Evolutionary conservation across 2,888 invertebrate species (phyloP), one percentile per base, ranked within the genome.

Genomic region (Nezara viridula): DNA sequence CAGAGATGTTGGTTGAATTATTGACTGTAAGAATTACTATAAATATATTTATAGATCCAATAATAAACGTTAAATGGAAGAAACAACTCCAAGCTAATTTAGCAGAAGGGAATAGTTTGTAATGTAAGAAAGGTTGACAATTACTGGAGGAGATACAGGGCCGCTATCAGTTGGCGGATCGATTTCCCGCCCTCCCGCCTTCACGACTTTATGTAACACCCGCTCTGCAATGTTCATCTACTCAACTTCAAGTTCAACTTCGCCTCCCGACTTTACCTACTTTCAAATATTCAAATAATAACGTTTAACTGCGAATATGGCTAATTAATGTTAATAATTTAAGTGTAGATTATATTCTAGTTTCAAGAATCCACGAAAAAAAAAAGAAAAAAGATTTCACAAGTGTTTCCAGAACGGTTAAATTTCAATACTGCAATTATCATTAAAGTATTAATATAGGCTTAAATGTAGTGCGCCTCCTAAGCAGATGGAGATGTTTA

Each of bases 161-260:
- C 32, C 32, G 81, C 24, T 81, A 81, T 81, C 81, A 81, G 40
- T n/a, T 44, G 24, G 12, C 24, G 44, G 44, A 81, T 81, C 81
- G 81, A 81, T 81, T 81, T 81, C 44, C 81, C 81, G 32, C 81
- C 12, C 44, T 6, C 16, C 81, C 14, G 81, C 3, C 81, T 81
- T 81, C 81, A 81, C 44, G 44, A 81, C 81, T 81, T 81, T 81
- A 81, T 81, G 81, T 81, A 44, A 81, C 81, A 81, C 44, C 66
- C 16, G 32, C 32, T 19, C 66, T 7, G 32, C 19, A 32, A 14
- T 66, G 66, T 60, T 60, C 60, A 60, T 55, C 55, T n/a, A 55
- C 60, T 60, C 60, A 10, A 60, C 60, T 60, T 27, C 60, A 66
- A 66, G 16, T 32, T 32, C 32, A 4, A 12, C 32, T 66, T 37